Percentiles rank a stretch among this genome's conserved stretches.
These are phyloP conservation scores for Druceiella hillmani DNA, from an alignment of 2,888 invertebrate genomes.

Conservation along the genomic window DNA sequence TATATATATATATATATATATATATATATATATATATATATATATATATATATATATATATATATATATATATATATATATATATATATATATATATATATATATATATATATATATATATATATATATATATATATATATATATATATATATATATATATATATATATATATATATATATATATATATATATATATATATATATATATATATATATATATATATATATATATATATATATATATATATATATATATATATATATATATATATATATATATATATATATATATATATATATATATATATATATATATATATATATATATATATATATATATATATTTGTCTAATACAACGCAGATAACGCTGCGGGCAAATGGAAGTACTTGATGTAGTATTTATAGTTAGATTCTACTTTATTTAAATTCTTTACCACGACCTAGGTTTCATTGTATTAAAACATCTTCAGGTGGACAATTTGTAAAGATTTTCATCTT, in stretches of 20 bases:
- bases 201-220: slow-evolving; percentile 1
- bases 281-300: slow-evolving; percentile 1
- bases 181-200: slow-evolving; percentile 1
- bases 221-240: slow-evolving; percentile 1
- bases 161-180: slow-evolving; percentile 1
- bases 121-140: slow-evolving; percentile 1
- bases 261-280: slow-evolving; percentile 1
- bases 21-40: neutral
- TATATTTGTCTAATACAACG: neutral
- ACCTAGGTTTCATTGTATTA: too few relatives aligned
- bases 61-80: slow-evolving; percentile 1
- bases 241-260: slow-evolving; percentile 1
- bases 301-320: slow-evolving; percentile 1
- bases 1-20: neutral
- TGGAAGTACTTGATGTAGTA: neutral
- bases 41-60: slow-evolving; percentile 1
- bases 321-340: slow-evolving; percentile 1
- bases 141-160: slow-evolving; percentile 1
- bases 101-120: neutral
- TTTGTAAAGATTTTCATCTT: too few relatives aligned
- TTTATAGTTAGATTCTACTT: neutral
- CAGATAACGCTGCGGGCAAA: neutral
- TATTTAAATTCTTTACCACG: neutral
- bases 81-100: slow-evolving; percentile 1
- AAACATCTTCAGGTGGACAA: too few relatives aligned